Conservation (phyloP, 2,113 vertebrate genomes). For the Pteruthius melanotis region DNA sequence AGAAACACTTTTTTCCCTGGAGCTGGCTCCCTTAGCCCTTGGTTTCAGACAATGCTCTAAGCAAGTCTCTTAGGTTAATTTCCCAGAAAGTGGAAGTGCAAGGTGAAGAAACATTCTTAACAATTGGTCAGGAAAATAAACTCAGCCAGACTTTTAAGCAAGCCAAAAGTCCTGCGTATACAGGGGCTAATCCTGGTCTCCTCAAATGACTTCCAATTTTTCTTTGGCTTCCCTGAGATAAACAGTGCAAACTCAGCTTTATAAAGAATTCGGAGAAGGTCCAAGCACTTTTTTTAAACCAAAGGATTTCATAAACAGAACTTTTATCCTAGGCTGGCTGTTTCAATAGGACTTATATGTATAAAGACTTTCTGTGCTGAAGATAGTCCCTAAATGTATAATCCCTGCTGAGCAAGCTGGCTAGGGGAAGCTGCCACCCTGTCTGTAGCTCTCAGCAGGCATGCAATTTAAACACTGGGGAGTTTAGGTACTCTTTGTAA, state of each 20-base stretch:
- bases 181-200: background rate
- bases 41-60: background rate
- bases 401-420: constrained; percentile 11
- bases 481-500: background rate
- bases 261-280: background rate
- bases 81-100: background rate
- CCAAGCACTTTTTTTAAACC: background rate
- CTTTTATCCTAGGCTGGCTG: background rate
- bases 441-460: background rate
- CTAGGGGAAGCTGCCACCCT: background rate
- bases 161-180: background rate
- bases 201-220: background rate
- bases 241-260: background rate
- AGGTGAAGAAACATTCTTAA: background rate
- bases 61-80: background rate
- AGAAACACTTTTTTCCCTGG: background rate
- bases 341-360: background rate
- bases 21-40: background rate
- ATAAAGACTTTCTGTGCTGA: background rate
- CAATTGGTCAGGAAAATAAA: background rate
- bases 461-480: background rate
- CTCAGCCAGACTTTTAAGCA: background rate
- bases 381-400: background rate
- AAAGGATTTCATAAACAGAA: constrained; percentile 14
- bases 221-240: background rate